A percentile compares a stretch with the other conserved stretches of the same genome.
Evolutionary conservation across 1,140 invertebrate species (phyloP).

Genomic region (Atta cephalotes): DNA sequence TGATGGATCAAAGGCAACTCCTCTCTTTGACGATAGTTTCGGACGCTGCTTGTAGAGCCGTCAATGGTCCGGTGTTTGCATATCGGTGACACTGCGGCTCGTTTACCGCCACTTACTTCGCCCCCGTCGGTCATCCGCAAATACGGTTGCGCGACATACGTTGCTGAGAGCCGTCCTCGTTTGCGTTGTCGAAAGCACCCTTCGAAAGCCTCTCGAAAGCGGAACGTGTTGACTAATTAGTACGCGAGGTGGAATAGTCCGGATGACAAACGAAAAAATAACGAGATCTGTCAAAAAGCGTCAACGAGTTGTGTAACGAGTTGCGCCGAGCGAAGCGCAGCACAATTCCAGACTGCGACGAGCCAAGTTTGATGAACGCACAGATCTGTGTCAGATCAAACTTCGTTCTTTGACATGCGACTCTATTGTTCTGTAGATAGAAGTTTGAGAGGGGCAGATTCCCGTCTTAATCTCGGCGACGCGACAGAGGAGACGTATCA

Average conservation of each 20-base stretch:
- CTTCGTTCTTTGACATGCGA: conserved; percentile 47
- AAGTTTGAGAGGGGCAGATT: conserved; percentile 34
- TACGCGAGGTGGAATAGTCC: conserved; percentile 1
- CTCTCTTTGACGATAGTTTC: conserved; percentile 52
- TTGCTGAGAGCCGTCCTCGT: conserved; percentile 27
- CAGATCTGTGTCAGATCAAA: conserved; percentile 31
- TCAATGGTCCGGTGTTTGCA: conserved; percentile 54
- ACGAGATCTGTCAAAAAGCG: neutral
- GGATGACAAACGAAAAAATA: neutral
- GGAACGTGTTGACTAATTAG: conserved; percentile 7
- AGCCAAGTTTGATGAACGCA: conserved; percentile 38
- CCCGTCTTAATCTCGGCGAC: neutral
- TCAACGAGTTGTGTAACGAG: conserved; percentile 1
- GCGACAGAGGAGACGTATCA: neutral
- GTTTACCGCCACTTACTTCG: conserved; percentile 55
- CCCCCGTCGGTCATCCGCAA: conserved; percentile 55
- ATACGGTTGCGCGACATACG: conserved; percentile 44
- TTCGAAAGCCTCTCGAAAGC: neutral
- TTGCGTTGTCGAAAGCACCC: neutral
- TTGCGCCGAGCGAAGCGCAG: conserved; percentile 8
- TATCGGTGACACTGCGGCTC: conserved; percentile 48
- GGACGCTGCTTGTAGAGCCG: conserved; percentile 38
- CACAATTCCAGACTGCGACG: conserved; percentile 7
- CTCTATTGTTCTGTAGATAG: conserved; percentile 38
- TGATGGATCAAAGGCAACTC: conserved; percentile 57